Percentiles rank a stretch among this genome's conserved stretches.
phyloP scores from a whole-genome alignment of 2,888 invertebrate species.

The Meta bourneti region DNA sequence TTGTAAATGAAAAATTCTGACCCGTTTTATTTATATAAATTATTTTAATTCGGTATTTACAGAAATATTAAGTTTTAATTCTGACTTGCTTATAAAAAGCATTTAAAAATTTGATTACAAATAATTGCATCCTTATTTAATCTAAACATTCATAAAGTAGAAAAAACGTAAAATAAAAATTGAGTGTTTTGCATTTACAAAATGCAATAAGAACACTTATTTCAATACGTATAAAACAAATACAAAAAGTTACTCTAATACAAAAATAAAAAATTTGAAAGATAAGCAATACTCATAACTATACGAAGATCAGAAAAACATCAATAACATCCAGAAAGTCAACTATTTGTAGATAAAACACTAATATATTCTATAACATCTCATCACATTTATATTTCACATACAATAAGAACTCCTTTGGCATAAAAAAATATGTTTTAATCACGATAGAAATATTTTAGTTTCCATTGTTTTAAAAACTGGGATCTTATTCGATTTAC shows the following conservation, averaged over 20 bases:
- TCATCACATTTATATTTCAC: no score
- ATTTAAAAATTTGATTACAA: slow-evolving; percentile 52
- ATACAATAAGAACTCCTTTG: no score
- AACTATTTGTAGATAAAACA: background rate
- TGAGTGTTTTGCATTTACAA: background rate
- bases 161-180: slow-evolving; percentile 14
- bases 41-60: no score
- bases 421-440: no score
- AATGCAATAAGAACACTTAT: slow-evolving; percentile 15
- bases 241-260: slow-evolving; percentile 26
- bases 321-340: slow-evolving; percentile 4
- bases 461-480: no score
- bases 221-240: slow-evolving; percentile 18
- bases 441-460: no score
- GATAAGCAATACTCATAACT: slow-evolving; percentile 2
- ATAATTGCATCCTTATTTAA: slow-evolving; percentile 33
- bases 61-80: no score
- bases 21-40: background rate
- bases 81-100: slow-evolving; percentile 15
- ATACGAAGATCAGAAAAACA: background rate
- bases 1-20: background rate
- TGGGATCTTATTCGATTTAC: no score
- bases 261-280: slow-evolving; percentile 23
- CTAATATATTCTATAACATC: no score
- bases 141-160: slow-evolving; percentile 8